These are phyloP conservation scores for Pammene aurita DNA, from an alignment of 2,888 invertebrate species.

Conservation along the genomic window DNA sequence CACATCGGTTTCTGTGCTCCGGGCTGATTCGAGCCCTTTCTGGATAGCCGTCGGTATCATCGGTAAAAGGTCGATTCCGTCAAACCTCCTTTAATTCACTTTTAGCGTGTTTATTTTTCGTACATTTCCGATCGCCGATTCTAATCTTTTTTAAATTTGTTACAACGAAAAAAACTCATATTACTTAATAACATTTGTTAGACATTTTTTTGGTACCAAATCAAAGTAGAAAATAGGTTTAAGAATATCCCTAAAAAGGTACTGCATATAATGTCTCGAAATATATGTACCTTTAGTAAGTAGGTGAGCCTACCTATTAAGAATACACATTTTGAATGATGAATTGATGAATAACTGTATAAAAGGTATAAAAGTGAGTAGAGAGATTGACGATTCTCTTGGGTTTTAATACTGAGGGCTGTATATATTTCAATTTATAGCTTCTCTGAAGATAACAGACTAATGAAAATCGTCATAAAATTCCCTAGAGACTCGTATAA, in stretches of 20 bases:
- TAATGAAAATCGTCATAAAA: slow-evolving; percentile 15
- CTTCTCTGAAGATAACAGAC: slow-evolving; percentile 22
- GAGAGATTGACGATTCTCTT: background rate
- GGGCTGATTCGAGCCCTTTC: background rate
- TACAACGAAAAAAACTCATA: no score
- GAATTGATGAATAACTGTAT: no score
- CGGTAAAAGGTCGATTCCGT: slow-evolving; percentile 24
- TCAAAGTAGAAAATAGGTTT: no score
- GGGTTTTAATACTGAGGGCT: slow-evolving; percentile 11
- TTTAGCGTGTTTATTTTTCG: slow-evolving; percentile 21
- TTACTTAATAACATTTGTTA: no score
- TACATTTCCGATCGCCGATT: slow-evolving; percentile 14
- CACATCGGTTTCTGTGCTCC: slow-evolving; percentile 8
- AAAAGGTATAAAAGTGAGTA: background rate
- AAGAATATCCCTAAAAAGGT: no score
- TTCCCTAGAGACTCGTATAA: slow-evolving; percentile 5
- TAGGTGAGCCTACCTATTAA: no score
- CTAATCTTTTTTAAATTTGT: background rate
- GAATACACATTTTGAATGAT: no score
- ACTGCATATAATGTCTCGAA: no score
- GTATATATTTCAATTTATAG: slow-evolving; percentile 21
- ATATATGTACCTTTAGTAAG: no score
- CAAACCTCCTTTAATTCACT: slow-evolving; percentile 25
- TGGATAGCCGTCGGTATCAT: background rate
- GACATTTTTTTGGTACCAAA: no score